phyloP scores from a whole-genome alignment of 2,888 invertebrate genomes.

The Aporophyla nigra region DNA sequence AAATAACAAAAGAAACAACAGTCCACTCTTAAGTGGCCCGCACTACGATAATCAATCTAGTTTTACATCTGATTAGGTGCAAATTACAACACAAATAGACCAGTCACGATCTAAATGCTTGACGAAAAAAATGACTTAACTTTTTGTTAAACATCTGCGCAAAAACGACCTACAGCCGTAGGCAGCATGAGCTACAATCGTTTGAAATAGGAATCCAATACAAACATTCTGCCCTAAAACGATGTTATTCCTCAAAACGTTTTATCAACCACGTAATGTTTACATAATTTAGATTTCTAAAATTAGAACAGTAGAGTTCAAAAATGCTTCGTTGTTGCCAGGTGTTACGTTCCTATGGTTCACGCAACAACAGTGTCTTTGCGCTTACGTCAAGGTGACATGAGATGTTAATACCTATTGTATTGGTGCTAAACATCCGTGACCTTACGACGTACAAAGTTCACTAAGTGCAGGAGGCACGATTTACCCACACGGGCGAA shows the following conservation, averaged over 20 bases:
- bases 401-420: slow-evolving; percentile 88
- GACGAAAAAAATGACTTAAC: slow-evolving; percentile 60
- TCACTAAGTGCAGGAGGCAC: slow-evolving; percentile 85
- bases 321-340: slow-evolving; percentile 50
- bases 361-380: slow-evolving; percentile 79
- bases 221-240: slow-evolving; percentile 54
- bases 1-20: slow-evolving; percentile 81
- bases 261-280: slow-evolving; percentile 62
- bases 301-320: slow-evolving; percentile 70
- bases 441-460: slow-evolving; percentile 89
- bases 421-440: slow-evolving; percentile 88
- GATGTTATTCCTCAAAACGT: slow-evolving; percentile 69
- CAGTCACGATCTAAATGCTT: slow-evolving; percentile 82
- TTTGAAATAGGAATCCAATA: slow-evolving; percentile 36
- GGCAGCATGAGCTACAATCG: slow-evolving; percentile 46
- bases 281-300: slow-evolving; percentile 74
- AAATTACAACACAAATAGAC: slow-evolving; percentile 90
- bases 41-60: slow-evolving; percentile 89
- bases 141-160: slow-evolving; percentile 18
- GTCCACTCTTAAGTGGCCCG: slow-evolving; percentile 76
- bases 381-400: slow-evolving; percentile 89
- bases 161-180: slow-evolving; percentile 57
- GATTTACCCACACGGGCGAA: slow-evolving; percentile 73
- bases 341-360: slow-evolving; percentile 68
- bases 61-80: slow-evolving; percentile 90